These are phyloP conservation scores for Scophthalmus maximus DNA, from an alignment of 2,113 vertebrate genomes.

Conservation along the genomic window DNA sequence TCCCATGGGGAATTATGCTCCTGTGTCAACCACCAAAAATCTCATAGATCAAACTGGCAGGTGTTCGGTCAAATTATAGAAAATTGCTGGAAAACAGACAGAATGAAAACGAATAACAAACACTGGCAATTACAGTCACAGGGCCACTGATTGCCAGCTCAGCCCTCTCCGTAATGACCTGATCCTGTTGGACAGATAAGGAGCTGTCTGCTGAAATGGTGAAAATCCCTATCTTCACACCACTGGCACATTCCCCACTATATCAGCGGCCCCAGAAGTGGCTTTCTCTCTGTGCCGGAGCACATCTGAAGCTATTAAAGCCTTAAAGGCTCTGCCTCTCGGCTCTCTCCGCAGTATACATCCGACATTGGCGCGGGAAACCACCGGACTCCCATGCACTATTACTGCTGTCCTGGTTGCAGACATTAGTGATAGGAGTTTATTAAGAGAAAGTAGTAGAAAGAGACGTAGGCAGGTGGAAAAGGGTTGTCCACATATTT, in stretches of 20 bases:
- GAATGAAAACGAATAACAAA: constrained; percentile 22
- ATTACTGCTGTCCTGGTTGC: background rate
- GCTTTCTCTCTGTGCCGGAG: constrained; percentile 35
- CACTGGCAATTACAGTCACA: constrained; percentile 18
- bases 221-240: constrained; percentile 53
- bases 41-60: constrained; percentile 1
- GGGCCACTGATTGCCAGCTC: constrained; percentile 26
- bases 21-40: constrained; percentile 11
- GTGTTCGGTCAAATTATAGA: constrained; percentile 5
- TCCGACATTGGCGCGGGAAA: too few species aligned
- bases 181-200: constrained; percentile 35
- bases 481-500: too few species aligned
- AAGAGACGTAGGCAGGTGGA: too few species aligned
- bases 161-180: constrained; percentile 11
- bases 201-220: constrained; percentile 39
- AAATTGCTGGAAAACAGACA: constrained; percentile 16
- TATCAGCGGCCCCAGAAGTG: constrained; percentile 37
- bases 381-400: background rate
- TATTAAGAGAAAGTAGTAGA: background rate
- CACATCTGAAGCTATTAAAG: constrained; percentile 25
- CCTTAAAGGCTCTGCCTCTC: background rate
- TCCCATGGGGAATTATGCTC: background rate
- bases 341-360: background rate
- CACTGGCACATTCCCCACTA: constrained; percentile 26
- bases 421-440: background rate